These are phyloP conservation scores for Leptura quadrifasciata DNA, from an alignment of 2,888 invertebrate genomes.

Conservation along the genomic window DNA sequence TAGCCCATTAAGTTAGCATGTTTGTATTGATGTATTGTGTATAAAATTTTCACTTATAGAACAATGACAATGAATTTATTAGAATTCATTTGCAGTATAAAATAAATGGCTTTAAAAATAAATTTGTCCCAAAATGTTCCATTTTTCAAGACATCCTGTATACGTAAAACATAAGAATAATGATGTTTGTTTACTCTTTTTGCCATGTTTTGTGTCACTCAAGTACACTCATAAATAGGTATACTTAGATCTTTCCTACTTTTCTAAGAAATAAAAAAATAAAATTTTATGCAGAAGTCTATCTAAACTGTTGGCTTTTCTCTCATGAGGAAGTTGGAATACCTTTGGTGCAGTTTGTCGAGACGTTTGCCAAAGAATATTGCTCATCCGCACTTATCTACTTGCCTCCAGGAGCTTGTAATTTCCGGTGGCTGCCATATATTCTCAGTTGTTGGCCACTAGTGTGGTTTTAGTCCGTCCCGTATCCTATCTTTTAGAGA, in stretches of 20 bases:
- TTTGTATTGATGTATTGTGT: too few relatives aligned
- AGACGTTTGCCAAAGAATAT: conserved; percentile 35
- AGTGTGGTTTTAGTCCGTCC: conserved; percentile 44
- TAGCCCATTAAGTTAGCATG: too few relatives aligned
- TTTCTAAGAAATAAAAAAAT: conserved; percentile 17
- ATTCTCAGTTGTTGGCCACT: conserved; percentile 62
- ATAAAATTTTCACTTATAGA: too few relatives aligned
- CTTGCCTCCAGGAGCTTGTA: conserved; percentile 58
- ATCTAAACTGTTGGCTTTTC: conserved; percentile 15
- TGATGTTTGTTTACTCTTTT: too few relatives aligned
- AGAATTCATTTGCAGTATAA: too few relatives aligned
- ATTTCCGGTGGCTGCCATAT: conserved; percentile 66
- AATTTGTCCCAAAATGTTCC: too few relatives aligned
- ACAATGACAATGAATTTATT: too few relatives aligned
- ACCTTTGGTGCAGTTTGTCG: conserved; percentile 29
- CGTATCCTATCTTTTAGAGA: conserved; percentile 42
- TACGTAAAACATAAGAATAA: too few relatives aligned
- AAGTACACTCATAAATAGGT: too few relatives aligned
- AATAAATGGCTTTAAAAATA: too few relatives aligned
- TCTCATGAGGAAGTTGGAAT: conserved; percentile 35
- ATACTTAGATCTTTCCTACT: neutral
- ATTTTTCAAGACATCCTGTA: too few relatives aligned
- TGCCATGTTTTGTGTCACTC: too few relatives aligned
- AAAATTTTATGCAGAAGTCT: conserved; percentile 19
- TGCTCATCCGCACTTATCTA: conserved; percentile 37